Evolutionary conservation across 2,888 invertebrate species (phyloP).

Genomic region (Meliscaeva auricollis): DNA sequence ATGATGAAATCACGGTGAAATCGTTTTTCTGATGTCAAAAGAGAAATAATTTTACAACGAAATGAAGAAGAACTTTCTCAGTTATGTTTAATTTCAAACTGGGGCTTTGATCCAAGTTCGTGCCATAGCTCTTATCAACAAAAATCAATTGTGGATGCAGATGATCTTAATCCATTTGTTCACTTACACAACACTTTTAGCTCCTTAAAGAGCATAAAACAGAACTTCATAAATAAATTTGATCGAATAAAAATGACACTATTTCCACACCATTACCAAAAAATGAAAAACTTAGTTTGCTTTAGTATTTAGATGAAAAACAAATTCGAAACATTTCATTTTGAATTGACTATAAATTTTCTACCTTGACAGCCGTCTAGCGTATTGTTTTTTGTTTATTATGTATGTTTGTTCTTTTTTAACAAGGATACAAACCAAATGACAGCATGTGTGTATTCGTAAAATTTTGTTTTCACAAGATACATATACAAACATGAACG

Average conservation of each 20-base stretch:
- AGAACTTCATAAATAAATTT: too few relatives aligned
- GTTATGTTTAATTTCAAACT: too few relatives aligned
- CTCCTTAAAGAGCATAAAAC: too few relatives aligned
- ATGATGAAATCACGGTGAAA: too few relatives aligned
- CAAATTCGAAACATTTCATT: slow-evolving; percentile 48
- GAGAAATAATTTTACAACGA: too few relatives aligned
- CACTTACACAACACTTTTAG: too few relatives aligned
- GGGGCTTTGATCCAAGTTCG: too few relatives aligned
- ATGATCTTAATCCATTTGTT: too few relatives aligned
- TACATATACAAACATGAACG: neutral
- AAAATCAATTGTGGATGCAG: too few relatives aligned
- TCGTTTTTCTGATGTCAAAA: too few relatives aligned
- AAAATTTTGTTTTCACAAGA: slow-evolving; percentile 4
- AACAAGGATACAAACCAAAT: slow-evolving; percentile 7
- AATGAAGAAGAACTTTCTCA: too few relatives aligned
- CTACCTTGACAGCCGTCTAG: slow-evolving; percentile 59
- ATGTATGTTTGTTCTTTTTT: neutral
- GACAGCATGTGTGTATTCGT: slow-evolving; percentile 19
- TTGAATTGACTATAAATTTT: slow-evolving; percentile 68
- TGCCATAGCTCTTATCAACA: too few relatives aligned
- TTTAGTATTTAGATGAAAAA: neutral
- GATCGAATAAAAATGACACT: neutral
- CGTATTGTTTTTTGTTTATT: slow-evolving; percentile 1
- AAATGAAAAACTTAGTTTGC: neutral
- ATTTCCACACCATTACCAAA: neutral